Evolutionary conservation across 2,113 vertebrate genomes (phyloP), one percentile per base, ranked within the genome.

Genomic region (Pogonocichla stellata): DNA sequence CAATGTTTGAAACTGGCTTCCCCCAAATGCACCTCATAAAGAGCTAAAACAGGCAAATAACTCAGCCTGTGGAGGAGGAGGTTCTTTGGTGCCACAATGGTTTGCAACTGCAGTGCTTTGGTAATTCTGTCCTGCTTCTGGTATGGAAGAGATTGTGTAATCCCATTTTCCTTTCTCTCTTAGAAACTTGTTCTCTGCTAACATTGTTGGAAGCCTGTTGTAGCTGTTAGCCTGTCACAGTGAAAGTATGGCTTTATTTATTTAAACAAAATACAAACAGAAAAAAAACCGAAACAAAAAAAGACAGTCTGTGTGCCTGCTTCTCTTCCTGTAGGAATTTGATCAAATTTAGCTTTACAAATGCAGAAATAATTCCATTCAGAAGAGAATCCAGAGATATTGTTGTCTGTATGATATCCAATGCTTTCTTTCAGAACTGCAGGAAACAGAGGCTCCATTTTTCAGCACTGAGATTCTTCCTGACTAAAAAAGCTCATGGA

Each of bases 281-380:
- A 34, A 8, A 31, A 33, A 26, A 19, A 36, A 34, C 14, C 24
- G 28, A 51, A 8, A 16, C 3, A 26, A 34, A 36, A 8, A 33
- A 29, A 36, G 7, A 34, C 1, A 92, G 10, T 24, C 86, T 78
- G 64, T 70, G 26, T 65, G 74, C 79, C 89, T 96, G 92, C 53
- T 84, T 92, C 80, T 94, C 43, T 88, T 97, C 91, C 47, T 85
- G 29, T 62, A 77, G 58, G 66, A 90, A 90, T 86, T 70, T 95
- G 87, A 95, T 94, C 89, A 92, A 95, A 94, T 97, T 95, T 92
- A 87, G 57, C 58, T 92, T 89, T 94, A 92, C 40, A 95, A 95
- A 95, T 91, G 57, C 84, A 77, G 66, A 94, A 91, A 87, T 91
- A 96, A 93, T 92, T 92, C 95, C 73, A 89, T 78, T 90, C 48